Conservation (phyloP, 2,888 invertebrate species). For the Pollenia amentaria region DNA sequence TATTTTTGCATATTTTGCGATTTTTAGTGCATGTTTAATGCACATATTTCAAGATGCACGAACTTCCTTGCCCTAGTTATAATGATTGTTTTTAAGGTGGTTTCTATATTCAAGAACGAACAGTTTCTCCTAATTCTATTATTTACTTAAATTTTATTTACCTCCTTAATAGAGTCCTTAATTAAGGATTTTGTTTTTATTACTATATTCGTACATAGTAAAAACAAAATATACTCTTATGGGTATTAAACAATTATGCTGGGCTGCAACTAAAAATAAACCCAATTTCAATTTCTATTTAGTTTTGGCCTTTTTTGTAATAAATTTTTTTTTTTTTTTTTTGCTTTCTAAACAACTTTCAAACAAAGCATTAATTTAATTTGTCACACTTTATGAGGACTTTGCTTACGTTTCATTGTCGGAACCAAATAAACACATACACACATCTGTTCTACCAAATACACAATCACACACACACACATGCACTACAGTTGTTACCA, state of each 20-base stretch:
- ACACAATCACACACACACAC: background rate
- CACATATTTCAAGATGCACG: too few species aligned
- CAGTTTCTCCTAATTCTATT: background rate
- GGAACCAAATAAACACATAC: background rate
- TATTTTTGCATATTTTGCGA: too few species aligned
- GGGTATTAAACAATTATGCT: constrained; percentile 65
- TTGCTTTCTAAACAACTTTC: constrained; percentile 76
- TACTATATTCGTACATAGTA: background rate
- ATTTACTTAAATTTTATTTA: background rate
- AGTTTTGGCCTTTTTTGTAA: background rate
- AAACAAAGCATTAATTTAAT: constrained; percentile 77
- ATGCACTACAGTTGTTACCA: background rate
- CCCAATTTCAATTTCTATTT: constrained; percentile 50
- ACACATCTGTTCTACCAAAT: background rate
- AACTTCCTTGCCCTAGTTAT: too few species aligned
- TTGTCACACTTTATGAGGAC: constrained; percentile 75
- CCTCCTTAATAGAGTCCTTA: constrained; percentile 44
- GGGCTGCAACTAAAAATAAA: constrained; percentile 45
- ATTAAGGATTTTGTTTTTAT: constrained; percentile 38
- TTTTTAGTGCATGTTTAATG: too few species aligned
- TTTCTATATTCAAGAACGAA: background rate
- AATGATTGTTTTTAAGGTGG: background rate
- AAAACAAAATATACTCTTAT: constrained; percentile 57
- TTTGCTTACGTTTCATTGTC: background rate
- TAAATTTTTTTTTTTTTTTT: constrained; percentile 26